Evolutionary conservation across 2,797 vertebrate genomes (phyloP).

Genomic region (Dipus sagitta): DNA sequence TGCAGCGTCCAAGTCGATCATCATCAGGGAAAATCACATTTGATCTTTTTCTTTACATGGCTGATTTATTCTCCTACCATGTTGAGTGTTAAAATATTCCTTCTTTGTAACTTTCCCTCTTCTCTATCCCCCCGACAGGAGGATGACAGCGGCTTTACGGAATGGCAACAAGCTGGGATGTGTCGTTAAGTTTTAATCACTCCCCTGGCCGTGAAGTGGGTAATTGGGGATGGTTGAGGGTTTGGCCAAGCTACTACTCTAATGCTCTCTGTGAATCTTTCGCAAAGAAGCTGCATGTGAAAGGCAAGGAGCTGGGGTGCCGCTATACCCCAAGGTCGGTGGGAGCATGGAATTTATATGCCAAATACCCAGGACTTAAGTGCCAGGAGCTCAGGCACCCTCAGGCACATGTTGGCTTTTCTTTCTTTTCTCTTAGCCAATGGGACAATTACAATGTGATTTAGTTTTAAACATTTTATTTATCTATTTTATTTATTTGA

Average conservation of each 20-base stretch:
- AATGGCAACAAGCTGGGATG: constrained; percentile 68
- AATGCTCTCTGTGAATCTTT: constrained; percentile 42
- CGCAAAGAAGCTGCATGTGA: not conserved
- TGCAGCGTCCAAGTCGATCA: constrained; percentile 56
- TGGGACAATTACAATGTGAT: not conserved
- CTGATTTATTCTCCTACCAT: constrained; percentile 72
- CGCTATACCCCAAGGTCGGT: not conserved
- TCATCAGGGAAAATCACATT: constrained; percentile 56
- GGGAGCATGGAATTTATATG: not conserved
- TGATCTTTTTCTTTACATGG: constrained; percentile 52
- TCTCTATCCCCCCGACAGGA: constrained; percentile 68
- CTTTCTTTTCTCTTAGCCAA: constrained; percentile 6
- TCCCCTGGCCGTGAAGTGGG: constrained; percentile 67
- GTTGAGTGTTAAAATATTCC: constrained; percentile 52
- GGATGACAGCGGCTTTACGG: constrained; percentile 51
- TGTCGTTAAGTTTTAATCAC: constrained; percentile 80
- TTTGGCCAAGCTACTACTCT: constrained; percentile 51
- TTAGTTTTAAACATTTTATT: not conserved
- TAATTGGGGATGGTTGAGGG: constrained; percentile 72
- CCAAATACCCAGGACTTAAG: not conserved
- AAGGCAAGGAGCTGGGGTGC: constrained; percentile 11
- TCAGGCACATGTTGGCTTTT: not conserved
- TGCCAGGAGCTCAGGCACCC: not conserved
- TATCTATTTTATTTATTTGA: too few species aligned
- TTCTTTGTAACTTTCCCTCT: constrained; percentile 34